A percentile compares a stretch with the other conserved stretches of the same genome.
Conservation (phyloP, 30 jellyfish, hydroid and myxozoan species). For the Hydra vulgaris region DNA sequence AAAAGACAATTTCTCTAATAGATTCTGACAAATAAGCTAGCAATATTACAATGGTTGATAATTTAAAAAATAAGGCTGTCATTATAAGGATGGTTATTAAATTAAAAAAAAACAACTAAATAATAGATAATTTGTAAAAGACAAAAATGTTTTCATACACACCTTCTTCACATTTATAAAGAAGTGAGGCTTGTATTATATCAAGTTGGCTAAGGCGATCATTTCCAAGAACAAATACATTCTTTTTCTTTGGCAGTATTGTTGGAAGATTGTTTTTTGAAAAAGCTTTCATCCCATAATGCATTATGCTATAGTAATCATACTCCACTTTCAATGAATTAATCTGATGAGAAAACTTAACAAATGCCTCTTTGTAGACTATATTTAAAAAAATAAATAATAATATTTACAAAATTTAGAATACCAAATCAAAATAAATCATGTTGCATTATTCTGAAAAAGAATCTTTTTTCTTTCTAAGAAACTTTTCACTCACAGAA, state of each 20-base stretch:
- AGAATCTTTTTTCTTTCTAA: no score
- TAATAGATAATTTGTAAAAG: background rate
- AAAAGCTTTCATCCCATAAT: conserved; percentile 80
- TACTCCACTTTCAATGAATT: conserved; percentile 61
- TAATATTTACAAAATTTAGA: background rate
- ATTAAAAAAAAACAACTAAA: background rate
- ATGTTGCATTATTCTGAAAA: no score
- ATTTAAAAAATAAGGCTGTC: no score
- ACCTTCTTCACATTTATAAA: conserved; percentile 51
- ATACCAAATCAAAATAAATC: no score
- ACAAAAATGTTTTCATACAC: no score
- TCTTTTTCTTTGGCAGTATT: conserved; percentile 49
- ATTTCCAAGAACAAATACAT: conserved; percentile 60
- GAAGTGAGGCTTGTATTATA: conserved; percentile 67
- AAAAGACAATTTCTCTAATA: no score
- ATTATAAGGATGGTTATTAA: background rate
- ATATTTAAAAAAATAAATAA: background rate
- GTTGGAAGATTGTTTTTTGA: conserved; percentile 82
- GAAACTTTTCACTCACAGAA: no score
- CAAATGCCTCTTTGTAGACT: conserved; percentile 87
- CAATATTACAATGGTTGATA: no score
- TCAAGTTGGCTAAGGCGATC: conserved; percentile 72
- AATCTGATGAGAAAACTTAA: conserved; percentile 57
- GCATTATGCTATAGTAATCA: conserved; percentile 76
- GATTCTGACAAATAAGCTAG: no score